phyloP scores from a whole-genome alignment of 2,797 vertebrate species.

The Acanthornis magna region DNA sequence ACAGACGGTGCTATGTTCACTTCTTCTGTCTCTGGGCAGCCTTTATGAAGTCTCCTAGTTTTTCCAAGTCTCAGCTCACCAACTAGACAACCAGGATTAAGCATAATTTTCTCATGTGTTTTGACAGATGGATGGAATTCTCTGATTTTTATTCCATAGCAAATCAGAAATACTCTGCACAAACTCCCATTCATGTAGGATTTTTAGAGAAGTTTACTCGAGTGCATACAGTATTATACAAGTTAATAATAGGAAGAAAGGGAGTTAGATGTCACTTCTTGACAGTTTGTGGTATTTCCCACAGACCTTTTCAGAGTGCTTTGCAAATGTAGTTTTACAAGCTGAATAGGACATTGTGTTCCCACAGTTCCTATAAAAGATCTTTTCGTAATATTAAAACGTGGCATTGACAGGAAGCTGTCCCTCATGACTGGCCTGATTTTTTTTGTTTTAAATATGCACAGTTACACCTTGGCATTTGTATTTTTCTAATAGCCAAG shows the following conservation, averaged over 20 bases:
- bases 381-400: not conserved
- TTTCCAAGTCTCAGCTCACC: not conserved
- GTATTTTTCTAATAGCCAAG: not conserved
- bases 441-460: not conserved
- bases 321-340: slow-evolving; percentile 21
- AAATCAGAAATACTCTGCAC: not conserved
- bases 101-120: not conserved
- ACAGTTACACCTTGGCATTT: not conserved
- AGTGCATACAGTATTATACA: not conserved
- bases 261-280: not conserved
- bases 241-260: not conserved
- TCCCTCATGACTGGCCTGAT: not conserved
- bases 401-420: not conserved
- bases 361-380: not conserved
- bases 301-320: not conserved
- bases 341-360: slow-evolving; percentile 18
- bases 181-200: not conserved
- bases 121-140: not conserved
- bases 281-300: not conserved
- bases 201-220: not conserved
- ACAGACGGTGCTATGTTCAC: not conserved
- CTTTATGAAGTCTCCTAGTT: not conserved
- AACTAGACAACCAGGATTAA: not conserved
- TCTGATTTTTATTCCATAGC: not conserved
- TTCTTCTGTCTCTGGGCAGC: not conserved